Evolutionary conservation across 2,888 invertebrate species (phyloP), one percentile per base, ranked within the genome.

Genomic region (Brenthis hecate): DNA sequence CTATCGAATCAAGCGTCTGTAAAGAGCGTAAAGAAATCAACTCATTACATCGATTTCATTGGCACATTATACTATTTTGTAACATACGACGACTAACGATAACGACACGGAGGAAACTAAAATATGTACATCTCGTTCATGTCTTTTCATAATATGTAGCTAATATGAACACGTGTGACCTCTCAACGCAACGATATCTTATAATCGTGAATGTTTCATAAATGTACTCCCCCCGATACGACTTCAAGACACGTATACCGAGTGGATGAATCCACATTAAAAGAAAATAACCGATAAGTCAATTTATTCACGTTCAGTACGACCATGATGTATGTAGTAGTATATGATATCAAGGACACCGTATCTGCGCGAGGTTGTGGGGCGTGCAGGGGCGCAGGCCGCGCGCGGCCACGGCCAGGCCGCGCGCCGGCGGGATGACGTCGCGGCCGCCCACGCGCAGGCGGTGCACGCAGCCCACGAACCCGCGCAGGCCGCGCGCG

Each of bases 381-480:
- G 92, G 87, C 6, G 90, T 91, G 75, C 92, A 92, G 43, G 90
- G 81, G 13, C 85, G 85, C 13, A 92, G 71, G 5, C 92, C 91
- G 66, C 84, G 85, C 5, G 87, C 83, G 6, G 83, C 80, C 66
- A 91, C 72, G 1, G 81, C 76, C 72, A 95, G 91, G 1, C 91
- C 93, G 57, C 95, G 93, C 68, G 95, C 91, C 0, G 91, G 91
- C 23, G 92, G 92, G 51, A 92, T 90, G 63, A 95, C 93, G 82
- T 96, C 95, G 56, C 84, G 84, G 70, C 94, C 93, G 75, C 94
- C 94, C 61, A 96, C 94, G 74, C 96, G 94, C 72, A 96, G 92
- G 70, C 97, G 95, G 73, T 95, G 94, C 69, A 98, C 94, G 88
- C 98, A 98, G 2, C 98, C 98, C 71, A 96, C 95, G 77, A 98